Evolutionary conservation across 2,113 vertebrate species (phyloP).

Genomic region (Cyrtonyx montezumae): DNA sequence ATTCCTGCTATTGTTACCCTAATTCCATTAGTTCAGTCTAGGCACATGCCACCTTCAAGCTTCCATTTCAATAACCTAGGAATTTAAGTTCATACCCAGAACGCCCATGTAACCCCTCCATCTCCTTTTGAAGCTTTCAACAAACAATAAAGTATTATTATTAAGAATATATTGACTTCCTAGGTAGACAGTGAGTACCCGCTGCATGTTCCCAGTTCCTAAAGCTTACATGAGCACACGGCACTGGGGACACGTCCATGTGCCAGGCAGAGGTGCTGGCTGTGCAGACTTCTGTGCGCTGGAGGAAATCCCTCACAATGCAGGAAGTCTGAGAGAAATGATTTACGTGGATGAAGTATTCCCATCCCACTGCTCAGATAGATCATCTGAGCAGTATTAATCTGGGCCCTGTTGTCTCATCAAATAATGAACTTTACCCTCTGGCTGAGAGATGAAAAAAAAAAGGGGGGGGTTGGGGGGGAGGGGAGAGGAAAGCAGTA

Average conservation of each 20-base stretch:
- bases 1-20: neutral
- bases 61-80: neutral
- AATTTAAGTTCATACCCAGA: neutral
- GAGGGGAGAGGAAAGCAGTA: neutral
- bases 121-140: neutral
- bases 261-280: neutral
- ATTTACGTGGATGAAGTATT: neutral
- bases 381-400: neutral
- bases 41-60: neutral
- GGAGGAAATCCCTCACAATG: neutral
- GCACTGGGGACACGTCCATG: neutral
- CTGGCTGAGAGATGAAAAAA: neutral
- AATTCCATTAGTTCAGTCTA: neutral
- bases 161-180: neutral
- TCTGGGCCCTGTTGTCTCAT: neutral
- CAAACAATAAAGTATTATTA: neutral
- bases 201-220: fast-evolving
- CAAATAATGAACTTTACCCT: conserved; percentile 27
- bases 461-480: too few relatives aligned
- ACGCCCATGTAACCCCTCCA: neutral
- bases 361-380: neutral
- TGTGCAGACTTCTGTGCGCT: neutral
- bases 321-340: neutral
- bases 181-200: neutral
- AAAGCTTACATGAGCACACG: too few relatives aligned